These are phyloP conservation scores for Drosophila anceps DNA, from an alignment of 2,888 invertebrate genomes.

Conservation along the genomic window DNA sequence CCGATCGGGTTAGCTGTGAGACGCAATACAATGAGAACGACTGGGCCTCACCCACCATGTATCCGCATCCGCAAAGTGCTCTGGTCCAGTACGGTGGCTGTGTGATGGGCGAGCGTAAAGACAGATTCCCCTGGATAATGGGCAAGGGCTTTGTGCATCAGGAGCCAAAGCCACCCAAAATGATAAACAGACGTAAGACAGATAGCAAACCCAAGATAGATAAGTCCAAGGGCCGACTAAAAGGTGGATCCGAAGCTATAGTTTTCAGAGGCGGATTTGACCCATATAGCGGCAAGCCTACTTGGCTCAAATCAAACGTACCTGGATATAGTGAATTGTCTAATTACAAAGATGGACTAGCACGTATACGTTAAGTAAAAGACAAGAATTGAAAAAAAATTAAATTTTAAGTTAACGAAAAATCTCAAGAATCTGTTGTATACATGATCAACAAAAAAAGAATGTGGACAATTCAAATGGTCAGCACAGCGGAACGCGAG, in stretches of 20 bases:
- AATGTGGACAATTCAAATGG: background rate
- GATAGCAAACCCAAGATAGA: constrained; percentile 2
- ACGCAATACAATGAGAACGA: constrained; percentile 88
- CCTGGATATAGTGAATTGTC: background rate
- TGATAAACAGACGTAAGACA: constrained; percentile 20
- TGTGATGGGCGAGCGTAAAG: constrained; percentile 68
- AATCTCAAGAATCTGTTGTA: constrained; percentile 6
- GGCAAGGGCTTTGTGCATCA: constrained; percentile 61
- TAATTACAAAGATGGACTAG: constrained; percentile 1
- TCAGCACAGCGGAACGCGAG: background rate
- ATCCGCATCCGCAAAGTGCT: constrained; percentile 73
- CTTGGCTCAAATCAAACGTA: constrained; percentile 44
- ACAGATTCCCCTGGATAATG: constrained; percentile 50
- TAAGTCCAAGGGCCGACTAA: background rate
- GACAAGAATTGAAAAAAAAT: background rate
- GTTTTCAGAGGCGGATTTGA: background rate
- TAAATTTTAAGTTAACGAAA: constrained; percentile 8
- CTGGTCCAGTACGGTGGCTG: constrained; percentile 73
- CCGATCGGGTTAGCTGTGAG: constrained; percentile 87
- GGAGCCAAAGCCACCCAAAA: constrained; percentile 31
- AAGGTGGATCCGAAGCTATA: constrained; percentile 41
- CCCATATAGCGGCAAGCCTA: constrained; percentile 1
- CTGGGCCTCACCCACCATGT: constrained; percentile 80
- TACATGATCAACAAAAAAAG: background rate
- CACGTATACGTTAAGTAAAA: background rate